These are phyloP conservation scores for Orthosia gracilis DNA, from an alignment of 2,888 invertebrate species.

Conservation along the genomic window DNA sequence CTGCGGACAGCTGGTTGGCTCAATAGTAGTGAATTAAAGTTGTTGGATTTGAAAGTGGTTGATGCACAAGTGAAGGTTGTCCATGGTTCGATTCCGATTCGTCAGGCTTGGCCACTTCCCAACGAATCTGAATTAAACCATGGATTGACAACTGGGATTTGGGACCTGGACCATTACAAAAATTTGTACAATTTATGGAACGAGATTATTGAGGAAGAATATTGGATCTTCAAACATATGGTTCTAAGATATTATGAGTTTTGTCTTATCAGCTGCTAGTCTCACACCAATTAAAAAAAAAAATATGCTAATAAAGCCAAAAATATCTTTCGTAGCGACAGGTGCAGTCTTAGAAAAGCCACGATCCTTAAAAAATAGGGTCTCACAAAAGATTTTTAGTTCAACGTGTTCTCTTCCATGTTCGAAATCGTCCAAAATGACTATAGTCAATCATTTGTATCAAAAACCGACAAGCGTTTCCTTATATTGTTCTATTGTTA, in stretches of 20 bases:
- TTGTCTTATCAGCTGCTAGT: constrained; percentile 7
- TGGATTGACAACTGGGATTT: not conserved
- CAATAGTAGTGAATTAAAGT: not conserved
- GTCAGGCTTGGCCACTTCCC: not conserved
- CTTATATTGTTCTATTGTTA: constrained; percentile 75
- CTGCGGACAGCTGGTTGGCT: constrained; percentile 27
- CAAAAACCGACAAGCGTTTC: constrained; percentile 57
- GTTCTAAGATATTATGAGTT: not conserved
- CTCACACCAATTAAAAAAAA: not conserved
- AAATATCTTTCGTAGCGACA: constrained; percentile 7
- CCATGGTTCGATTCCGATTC: constrained; percentile 4
- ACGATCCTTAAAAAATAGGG: not conserved
- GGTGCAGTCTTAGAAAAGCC: constrained; percentile 5
- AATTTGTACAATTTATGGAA: not conserved
- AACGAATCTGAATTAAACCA: too few relatives aligned
- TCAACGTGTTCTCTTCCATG: not conserved
- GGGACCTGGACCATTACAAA: not conserved
- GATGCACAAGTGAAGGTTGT: not conserved
- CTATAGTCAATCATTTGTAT: constrained; percentile 24
- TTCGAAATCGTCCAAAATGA: constrained; percentile 5
- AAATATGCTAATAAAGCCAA: not conserved
- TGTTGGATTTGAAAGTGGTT: constrained; percentile 28
- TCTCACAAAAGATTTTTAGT: not conserved
- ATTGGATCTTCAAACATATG: not conserved
- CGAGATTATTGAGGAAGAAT: not conserved